These are phyloP conservation scores for Lithophane ornitopus DNA, from an alignment of 2,888 invertebrate species.

Conservation along the genomic window DNA sequence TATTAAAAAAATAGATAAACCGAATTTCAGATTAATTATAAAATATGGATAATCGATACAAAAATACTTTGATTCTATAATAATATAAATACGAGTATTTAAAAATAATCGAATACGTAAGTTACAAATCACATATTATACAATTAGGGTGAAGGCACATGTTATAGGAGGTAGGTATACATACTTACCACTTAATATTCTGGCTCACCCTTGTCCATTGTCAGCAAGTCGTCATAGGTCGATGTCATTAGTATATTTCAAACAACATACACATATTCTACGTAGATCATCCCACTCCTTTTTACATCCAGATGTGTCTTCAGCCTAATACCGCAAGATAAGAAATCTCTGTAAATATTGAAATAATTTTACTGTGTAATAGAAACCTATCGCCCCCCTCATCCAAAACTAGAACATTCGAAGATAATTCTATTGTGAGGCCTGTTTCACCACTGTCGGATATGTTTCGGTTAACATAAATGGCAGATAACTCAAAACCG, in stretches of 20 bases:
- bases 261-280: neutral
- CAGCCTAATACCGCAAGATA: neutral
- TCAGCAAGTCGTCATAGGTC: neutral
- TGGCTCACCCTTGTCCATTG: neutral
- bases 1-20: slow-evolving; percentile 43
- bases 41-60: slow-evolving; percentile 4
- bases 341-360: slow-evolving; percentile 40
- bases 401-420: slow-evolving; percentile 17
- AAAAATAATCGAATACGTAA: slow-evolving; percentile 18
- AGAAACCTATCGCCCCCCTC: slow-evolving; percentile 16
- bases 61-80: slow-evolving; percentile 23
- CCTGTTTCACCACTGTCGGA: neutral
- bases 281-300: neutral
- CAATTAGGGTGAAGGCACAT: slow-evolving; percentile 3
- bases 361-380: slow-evolving; percentile 23
- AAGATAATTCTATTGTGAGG: slow-evolving; percentile 16
- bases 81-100: slow-evolving; percentile 12
- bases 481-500: neutral
- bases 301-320: slow-evolving; percentile 1
- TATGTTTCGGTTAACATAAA: neutral
- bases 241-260: neutral
- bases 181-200: neutral
- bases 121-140: neutral
- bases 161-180: neutral
- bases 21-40: slow-evolving; percentile 43